Evolutionary conservation across 1,140 invertebrate genomes (phyloP).

Genomic region (Drosophila yakuba): DNA sequence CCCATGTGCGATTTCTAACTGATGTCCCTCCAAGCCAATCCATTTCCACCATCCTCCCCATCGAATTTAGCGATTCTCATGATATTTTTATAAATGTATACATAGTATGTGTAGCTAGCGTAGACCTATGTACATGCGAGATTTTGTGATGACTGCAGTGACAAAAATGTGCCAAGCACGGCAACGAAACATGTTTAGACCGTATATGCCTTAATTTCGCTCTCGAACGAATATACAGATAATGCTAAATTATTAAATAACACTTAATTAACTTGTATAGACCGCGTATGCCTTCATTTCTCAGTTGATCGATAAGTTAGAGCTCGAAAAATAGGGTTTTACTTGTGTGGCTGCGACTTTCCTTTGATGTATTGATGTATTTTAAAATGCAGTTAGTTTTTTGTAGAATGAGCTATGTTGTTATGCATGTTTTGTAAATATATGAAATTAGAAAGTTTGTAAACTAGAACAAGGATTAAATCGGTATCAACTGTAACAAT

Average conservation of each 20-base stretch:
- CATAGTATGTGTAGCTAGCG: constrained; percentile 14
- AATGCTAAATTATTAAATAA: not conserved
- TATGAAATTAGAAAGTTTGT: too few relatives aligned
- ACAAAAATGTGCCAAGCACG: constrained; percentile 46
- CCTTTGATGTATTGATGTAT: too few relatives aligned
- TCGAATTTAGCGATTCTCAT: constrained; percentile 49
- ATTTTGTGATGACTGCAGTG: constrained; percentile 39
- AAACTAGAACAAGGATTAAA: too few relatives aligned
- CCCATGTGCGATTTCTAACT: constrained; percentile 85
- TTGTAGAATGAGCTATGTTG: too few relatives aligned
- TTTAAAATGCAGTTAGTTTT: too few relatives aligned
- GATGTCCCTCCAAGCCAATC: too few relatives aligned
- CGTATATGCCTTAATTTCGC: constrained; percentile 13
- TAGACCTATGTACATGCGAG: constrained; percentile 18
- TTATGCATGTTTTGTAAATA: too few relatives aligned
- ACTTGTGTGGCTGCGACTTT: too few relatives aligned
- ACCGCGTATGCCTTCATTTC: constrained; percentile 13
- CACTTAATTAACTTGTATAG: constrained; percentile 6
- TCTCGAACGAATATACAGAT: not conserved
- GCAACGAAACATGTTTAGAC: constrained; percentile 14
- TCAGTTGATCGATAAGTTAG: not conserved
- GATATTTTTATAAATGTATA: constrained; percentile 7
- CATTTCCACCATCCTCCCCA: not conserved
- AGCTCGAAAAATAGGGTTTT: not conserved
- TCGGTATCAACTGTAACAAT: too few relatives aligned